A percentile compares a stretch with the other conserved stretches of the same genome.
Conservation (phyloP, 2,888 invertebrate species). For the Galerucella pusilla region DNA sequence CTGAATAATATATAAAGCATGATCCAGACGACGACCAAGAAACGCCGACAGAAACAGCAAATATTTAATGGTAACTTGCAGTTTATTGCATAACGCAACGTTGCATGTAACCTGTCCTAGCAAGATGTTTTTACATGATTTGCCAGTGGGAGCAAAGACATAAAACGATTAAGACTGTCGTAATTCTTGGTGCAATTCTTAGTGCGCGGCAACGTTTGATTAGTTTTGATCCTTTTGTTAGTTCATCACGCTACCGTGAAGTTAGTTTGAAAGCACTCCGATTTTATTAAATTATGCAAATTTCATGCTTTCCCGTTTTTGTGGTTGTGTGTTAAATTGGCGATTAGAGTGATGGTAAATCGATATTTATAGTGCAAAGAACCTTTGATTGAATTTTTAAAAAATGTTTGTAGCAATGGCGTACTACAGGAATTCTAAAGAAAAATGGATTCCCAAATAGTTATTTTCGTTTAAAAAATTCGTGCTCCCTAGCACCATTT, state of each 20-base stretch:
- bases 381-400: not conserved
- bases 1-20: not conserved
- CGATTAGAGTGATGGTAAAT: not conserved
- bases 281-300: slow-evolving; percentile 46
- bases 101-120: slow-evolving; percentile 29
- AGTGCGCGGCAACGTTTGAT: slow-evolving; percentile 52
- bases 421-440: not conserved
- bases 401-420: not conserved
- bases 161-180: slow-evolving; percentile 50
- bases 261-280: slow-evolving; percentile 45
- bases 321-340: slow-evolving; percentile 1
- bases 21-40: not conserved
- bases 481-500: too few species aligned
- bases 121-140: slow-evolving; percentile 30
- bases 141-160: slow-evolving; percentile 37
- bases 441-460: not conserved
- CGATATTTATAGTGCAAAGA: not conserved
- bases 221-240: slow-evolving; percentile 48
- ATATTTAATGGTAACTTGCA: not conserved
- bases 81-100: slow-evolving; percentile 22
- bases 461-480: too few species aligned
- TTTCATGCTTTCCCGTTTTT: slow-evolving; percentile 17
- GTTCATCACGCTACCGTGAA: slow-evolving; percentile 51
- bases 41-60: not conserved
- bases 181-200: slow-evolving; percentile 40